Conservation (phyloP, 2,113 vertebrate species). For the Phalacrocorax aristotelis region DNA sequence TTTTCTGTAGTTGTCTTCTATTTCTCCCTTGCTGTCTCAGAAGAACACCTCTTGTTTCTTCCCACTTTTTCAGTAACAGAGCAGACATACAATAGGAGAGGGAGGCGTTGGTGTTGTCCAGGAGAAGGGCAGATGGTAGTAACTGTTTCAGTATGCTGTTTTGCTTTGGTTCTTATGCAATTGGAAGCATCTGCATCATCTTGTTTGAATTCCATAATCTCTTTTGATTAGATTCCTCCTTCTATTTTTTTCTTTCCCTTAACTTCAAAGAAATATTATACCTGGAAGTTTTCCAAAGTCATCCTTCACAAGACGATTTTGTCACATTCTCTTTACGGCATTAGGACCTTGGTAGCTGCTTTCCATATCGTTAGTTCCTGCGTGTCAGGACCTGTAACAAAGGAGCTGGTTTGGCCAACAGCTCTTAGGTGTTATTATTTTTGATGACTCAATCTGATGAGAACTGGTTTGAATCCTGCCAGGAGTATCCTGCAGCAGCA, state of each 20-base stretch:
- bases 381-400: neutral
- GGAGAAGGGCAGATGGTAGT: neutral
- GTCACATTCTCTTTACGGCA: neutral
- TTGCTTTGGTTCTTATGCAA: neutral
- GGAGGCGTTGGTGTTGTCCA: rapidly evolving
- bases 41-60: neutral
- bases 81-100: neutral
- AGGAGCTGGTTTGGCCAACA: neutral
- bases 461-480: neutral
- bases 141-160: neutral
- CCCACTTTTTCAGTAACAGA: neutral
- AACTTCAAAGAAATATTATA: neutral
- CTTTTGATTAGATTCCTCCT: neutral
- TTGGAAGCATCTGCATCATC: neutral
- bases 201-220: neutral
- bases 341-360: neutral
- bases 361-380: neutral
- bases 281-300: neutral
- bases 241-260: neutral
- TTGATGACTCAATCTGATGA: neutral
- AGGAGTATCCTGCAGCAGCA: neutral
- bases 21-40: neutral
- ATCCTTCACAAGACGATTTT: neutral
- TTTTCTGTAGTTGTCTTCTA: neutral
- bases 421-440: neutral